phyloP scores from a whole-genome alignment of 2,888 invertebrate genomes.

The Baronia brevicornis region DNA sequence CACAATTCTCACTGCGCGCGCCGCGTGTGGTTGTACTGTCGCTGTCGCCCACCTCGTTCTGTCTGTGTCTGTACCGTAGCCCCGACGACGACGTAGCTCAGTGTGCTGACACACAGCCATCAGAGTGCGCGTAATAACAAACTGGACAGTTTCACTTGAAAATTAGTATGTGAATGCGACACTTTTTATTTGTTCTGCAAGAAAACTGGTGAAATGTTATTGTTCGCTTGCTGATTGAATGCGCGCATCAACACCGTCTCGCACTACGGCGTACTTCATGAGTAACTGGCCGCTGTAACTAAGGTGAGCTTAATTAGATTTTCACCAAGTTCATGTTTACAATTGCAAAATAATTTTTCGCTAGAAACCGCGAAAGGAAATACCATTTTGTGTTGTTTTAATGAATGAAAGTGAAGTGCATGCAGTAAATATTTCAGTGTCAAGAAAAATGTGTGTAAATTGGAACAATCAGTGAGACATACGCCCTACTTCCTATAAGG shows the following conservation, averaged over 20 bases:
- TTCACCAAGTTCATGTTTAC: slow-evolving; percentile 21
- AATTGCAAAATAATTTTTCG: slow-evolving; percentile 2
- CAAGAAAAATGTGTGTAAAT: slow-evolving; percentile 51
- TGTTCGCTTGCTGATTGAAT: slow-evolving; percentile 45
- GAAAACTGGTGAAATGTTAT: slow-evolving; percentile 67
- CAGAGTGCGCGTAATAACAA: slow-evolving; percentile 50
- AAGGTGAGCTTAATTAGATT: slow-evolving; percentile 35
- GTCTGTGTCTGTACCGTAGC: slow-evolving; percentile 11
- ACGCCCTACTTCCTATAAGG: slow-evolving; percentile 60
- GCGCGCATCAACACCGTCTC: slow-evolving; percentile 36
- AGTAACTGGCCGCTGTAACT: slow-evolving; percentile 45
- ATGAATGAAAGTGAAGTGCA: slow-evolving; percentile 17
- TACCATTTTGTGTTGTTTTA: slow-evolving; percentile 5
- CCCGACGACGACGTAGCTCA: slow-evolving; percentile 38
- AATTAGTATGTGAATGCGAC: slow-evolving; percentile 69
- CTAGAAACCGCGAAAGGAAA: neutral
- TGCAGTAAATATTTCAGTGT: slow-evolving; percentile 21
- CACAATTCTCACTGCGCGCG: slow-evolving; percentile 73
- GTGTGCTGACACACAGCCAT: slow-evolving; percentile 50
- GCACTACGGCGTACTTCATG: slow-evolving; percentile 54
- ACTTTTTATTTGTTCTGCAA: slow-evolving; percentile 52
- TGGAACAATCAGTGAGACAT: slow-evolving; percentile 54
- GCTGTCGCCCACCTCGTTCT: slow-evolving; percentile 30
- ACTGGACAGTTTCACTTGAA: slow-evolving; percentile 59
- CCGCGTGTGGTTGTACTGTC: slow-evolving; percentile 61